Percentiles rank a stretch among this genome's conserved stretches.
Evolutionary conservation across 2,888 invertebrate genomes (phyloP).

Genomic region (Apodemia zela): DNA sequence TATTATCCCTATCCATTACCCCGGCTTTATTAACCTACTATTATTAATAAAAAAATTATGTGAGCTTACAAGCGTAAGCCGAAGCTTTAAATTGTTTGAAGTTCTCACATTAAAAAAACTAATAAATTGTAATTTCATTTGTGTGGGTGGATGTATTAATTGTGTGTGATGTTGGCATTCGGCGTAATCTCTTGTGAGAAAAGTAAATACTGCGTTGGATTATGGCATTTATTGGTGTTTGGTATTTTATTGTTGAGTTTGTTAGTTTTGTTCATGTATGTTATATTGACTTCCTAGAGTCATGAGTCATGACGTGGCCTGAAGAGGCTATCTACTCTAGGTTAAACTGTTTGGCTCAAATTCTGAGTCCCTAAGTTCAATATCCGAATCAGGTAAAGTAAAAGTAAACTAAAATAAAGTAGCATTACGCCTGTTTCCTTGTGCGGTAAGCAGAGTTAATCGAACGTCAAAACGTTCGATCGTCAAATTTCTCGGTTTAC

Average conservation of each 20-base stretch:
- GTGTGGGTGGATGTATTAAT: conserved; percentile 34
- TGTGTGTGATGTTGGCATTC: conserved; percentile 30
- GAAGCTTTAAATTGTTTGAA: conserved; percentile 62
- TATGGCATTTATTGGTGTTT: conserved; percentile 17
- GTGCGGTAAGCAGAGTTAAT: too few relatives aligned
- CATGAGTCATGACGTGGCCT: too few relatives aligned
- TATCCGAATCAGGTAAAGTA: too few relatives aligned
- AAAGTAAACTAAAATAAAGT: too few relatives aligned
- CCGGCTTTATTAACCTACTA: conserved; percentile 34
- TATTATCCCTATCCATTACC: conserved; percentile 16
- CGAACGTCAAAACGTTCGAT: too few relatives aligned
- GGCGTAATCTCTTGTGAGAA: conserved; percentile 50
- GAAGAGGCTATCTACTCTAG: too few relatives aligned
- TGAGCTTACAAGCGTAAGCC: conserved; percentile 67
- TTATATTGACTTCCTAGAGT: too few relatives aligned
- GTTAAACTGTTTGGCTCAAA: too few relatives aligned
- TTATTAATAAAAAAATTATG: conserved; percentile 75
- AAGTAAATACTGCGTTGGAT: conserved; percentile 42
- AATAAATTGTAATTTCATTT: conserved; percentile 14
- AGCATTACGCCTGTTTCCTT: too few relatives aligned
- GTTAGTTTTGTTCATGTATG: background rate
- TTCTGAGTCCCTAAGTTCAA: too few relatives aligned
- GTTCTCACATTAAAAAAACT: conserved; percentile 50
- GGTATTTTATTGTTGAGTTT: background rate
- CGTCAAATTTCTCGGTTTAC: too few relatives aligned